Base-by-base conservation (phyloP, 2,113 vertebrate species). In the Lampris megalopsis region DNA sequence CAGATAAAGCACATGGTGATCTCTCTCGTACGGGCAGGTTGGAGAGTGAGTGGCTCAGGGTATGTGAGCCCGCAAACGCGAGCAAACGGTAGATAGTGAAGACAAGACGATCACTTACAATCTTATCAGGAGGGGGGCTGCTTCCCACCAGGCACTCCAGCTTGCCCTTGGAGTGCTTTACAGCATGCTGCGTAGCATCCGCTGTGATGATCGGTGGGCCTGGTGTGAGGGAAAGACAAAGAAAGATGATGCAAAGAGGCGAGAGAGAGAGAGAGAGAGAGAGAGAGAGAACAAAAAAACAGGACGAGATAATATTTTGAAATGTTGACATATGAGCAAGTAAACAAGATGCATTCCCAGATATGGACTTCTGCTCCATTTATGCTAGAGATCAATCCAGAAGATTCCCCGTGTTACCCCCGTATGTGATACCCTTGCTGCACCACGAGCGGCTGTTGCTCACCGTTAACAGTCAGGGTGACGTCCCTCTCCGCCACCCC, bases 391-490 rank as follows among this genome's bases (percentile, higher is more conserved):
- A 62, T 45, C 3, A 0, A 11, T 53, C 2, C 2, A 54, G 58
- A 75, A 56, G 43, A 45, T 43, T 1, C 13, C 41, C 54, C 56
- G 11, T 53, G 24, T 24, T 24, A 61, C 47, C 58, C 0, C 43
- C 13, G 8, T 57, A 36, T 24, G 4, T 35, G 54, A 11, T n/a
- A 5, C 37, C 10, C n/a, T 3, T 10, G 6, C 6, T 50, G n/a
- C 4, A 1, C 6, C 36, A 1, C 9, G 36, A 63, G 48, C 9
- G 45, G 45, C 73, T 59, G 6, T 42, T 38, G 24, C 92, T 91
- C 84, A 97, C 96, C 96, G 1, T 97, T 96, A 69, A 98, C 96
- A 0, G 94, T 96, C 38, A 98, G 82, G 6, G 93, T 91, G n/a
- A 95, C 96, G 42, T 96, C 95, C 52, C 95, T 93, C 38, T 95